phyloP scores from a whole-genome alignment of 2,888 invertebrate species.

The Escarpia spicata region DNA sequence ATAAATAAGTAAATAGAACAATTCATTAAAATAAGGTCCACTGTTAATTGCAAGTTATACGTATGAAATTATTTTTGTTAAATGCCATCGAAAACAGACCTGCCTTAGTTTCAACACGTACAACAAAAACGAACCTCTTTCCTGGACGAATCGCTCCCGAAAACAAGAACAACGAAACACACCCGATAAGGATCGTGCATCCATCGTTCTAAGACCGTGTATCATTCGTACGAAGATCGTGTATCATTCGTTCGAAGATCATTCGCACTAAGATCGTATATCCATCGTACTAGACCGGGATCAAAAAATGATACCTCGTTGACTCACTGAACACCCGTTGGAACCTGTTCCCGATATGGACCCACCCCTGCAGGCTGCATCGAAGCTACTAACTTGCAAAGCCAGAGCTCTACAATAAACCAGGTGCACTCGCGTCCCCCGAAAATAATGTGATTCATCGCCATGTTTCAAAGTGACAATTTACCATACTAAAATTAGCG shows the following conservation, averaged over 20 bases:
- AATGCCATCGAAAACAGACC: not conserved
- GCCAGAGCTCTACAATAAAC: not conserved
- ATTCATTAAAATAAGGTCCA: too few species aligned
- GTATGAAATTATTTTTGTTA: not conserved
- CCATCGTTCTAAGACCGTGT: constrained; percentile 21
- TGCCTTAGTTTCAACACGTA: not conserved
- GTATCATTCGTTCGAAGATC: constrained; percentile 17
- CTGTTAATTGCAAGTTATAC: too few species aligned
- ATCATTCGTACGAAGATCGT: not conserved
- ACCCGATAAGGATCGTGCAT: constrained; percentile 14
- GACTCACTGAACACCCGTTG: not conserved
- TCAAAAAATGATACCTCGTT: not conserved
- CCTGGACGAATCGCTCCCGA: not conserved
- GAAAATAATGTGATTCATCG: not conserved
- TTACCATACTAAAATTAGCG: constrained; percentile 24
- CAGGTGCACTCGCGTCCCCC: constrained; percentile 20
- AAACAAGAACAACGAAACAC: constrained; percentile 13
- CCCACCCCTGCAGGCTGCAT: not conserved
- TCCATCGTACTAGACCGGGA: constrained; percentile 7
- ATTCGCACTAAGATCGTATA: constrained; percentile 18
- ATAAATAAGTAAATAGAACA: too few species aligned
- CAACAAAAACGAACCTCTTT: not conserved
- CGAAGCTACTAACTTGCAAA: not conserved
- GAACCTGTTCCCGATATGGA: not conserved
- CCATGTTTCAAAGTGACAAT: constrained; percentile 24